Base-by-base conservation (phyloP, 2,113 vertebrate species). In the Mastomys coucha region DNA sequence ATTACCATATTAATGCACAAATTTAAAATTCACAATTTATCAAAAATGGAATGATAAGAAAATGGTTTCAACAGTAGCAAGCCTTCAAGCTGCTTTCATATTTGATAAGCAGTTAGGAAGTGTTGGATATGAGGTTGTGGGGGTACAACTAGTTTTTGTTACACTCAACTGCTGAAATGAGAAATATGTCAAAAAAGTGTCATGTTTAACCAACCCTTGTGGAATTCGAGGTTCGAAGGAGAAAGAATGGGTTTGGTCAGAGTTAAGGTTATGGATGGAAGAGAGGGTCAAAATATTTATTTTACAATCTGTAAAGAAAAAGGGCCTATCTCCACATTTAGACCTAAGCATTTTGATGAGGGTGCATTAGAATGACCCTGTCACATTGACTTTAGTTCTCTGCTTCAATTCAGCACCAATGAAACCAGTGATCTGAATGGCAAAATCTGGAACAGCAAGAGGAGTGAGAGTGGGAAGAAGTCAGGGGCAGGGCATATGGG, bases 1-100 rank as follows among this genome's bases (percentile, higher is more conserved):
- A 98, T 97, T 98, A 97, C 73, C 96, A 97, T 97, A 95, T 93
- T 96, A 95, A 98, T 93, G 28, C 26, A 13, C 49, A 51, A 70
- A 91, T 91, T 96, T 92, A 78, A 94, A 96, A 87, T 89, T 92
- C 91, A 89, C 39, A 94, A 82, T 93, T 96, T 96, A 95, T 97
- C n/a, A 96, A 88, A 95, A 94, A 88, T 45, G 58, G 89, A 93
- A 96, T 89, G 96, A 94, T 97, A 94, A 93, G 76, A 14, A 94
- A 96, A 95, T 92, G 93, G 95, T 91, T 91, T 89, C 70, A 63
- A 82, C 45, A 90, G 45, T 45, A 95, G 49, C 73, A 73, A 90
- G 93, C 65, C 20, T 84, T 84, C 49, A 53, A 49, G 8, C 88
- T 90, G 42, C 81, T 94, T 56, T 81, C 93, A 73, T 88, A 86